Evolutionary conservation across 2,797 vertebrate species (phyloP), one percentile per base, ranked within the genome.

Genomic region (Myoxocephalus aenaeus): DNA sequence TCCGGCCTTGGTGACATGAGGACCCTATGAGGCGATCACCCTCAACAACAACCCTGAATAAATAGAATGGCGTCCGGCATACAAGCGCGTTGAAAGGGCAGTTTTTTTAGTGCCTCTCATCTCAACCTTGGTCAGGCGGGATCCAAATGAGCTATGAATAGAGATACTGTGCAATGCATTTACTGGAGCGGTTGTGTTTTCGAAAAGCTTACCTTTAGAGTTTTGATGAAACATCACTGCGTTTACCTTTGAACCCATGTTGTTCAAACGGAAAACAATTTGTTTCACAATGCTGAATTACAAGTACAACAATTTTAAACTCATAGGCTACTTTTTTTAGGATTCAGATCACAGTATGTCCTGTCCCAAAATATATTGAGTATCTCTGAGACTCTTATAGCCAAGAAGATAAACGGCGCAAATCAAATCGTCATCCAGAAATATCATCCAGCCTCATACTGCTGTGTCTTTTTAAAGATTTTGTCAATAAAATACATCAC

Each of bases 1-100:
- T 73, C 38, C 75, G 74, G 22, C 70, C 71, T 86, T 70, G 65
- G 74, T 85, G 76, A 57, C 65, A 32, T 32, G 61, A 76, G 38
- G 56, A 69, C 32, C 44, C 29, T 56, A 34, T 58, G 57, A 64
- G 51, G 59, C 65, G 58, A 81, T 82, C 34, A 59, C 53, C 67
- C 51, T 62, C 20, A 38, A 70, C 22, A 82, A 64, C 18, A 64
- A 63, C 50, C 17, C 40, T 58, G 53, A 72, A 75, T 70, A 4
- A 75, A 69, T 44, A 67, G 58, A 84, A 75, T 22, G 18, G 22
- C n/a, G 34, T 46, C 6, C 10, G 2, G 12, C 25, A 34, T 50
- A 51, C 63, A 56, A 64, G 34, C 54, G 32, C 32, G 58, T 65
- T 54, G 44, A 74, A 79, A 72, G 58, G 54, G 27, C 54, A 68